Evolutionary conservation across 2,113 vertebrate species (phyloP).

Genomic region (Malurus alboscapulatus): DNA sequence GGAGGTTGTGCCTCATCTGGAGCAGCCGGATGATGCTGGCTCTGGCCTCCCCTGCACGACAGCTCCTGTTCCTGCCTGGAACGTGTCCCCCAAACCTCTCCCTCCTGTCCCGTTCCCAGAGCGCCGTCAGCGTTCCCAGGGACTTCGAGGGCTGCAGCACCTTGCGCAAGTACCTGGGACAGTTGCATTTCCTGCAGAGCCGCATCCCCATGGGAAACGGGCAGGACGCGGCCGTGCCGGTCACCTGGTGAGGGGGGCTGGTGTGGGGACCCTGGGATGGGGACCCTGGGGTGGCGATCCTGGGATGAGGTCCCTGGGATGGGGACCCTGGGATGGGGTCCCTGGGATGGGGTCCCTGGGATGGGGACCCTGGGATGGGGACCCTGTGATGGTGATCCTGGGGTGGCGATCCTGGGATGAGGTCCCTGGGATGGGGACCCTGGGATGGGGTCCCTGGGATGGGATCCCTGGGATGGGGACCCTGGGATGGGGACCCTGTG

Average conservation of each 20-base stretch:
- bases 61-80: background rate
- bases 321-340: no score
- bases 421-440: no score
- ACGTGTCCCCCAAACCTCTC: background rate
- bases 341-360: no score
- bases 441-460: background rate
- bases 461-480: no score
- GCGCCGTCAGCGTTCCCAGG: slow-evolving; percentile 86
- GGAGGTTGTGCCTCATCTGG: accelerated
- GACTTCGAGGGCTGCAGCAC: slow-evolving; percentile 98
- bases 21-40: accelerated
- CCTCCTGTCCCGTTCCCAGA: slow-evolving; percentile 31
- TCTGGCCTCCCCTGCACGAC: background rate
- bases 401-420: no score
- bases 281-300: no score
- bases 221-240: slow-evolving; percentile 88
- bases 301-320: no score
- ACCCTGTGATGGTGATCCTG: no score
- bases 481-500: no score
- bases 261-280: no score
- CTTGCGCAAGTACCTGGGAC: slow-evolving; percentile 93
- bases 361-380: no score
- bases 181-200: slow-evolving; percentile 96
- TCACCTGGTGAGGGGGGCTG: slow-evolving; percentile 83
- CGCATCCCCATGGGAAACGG: slow-evolving; percentile 88